Percentiles rank a stretch among this genome's conserved stretches.
Evolutionary conservation across 1,140 invertebrate species (phyloP).

Genomic region (Cataglyphis hispanica): DNA sequence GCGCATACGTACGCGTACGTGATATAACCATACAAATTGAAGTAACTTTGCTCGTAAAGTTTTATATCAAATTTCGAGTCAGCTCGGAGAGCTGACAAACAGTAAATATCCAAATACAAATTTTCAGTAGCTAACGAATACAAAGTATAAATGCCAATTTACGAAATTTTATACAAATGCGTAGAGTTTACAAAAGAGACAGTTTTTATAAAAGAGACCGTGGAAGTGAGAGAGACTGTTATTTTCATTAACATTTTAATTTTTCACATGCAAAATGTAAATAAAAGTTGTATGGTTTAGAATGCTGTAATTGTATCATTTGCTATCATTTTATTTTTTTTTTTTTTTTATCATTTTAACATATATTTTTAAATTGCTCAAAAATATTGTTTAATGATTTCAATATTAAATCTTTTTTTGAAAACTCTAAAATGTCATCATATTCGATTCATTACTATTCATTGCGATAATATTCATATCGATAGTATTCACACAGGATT

Average conservation of each 20-base stretch:
- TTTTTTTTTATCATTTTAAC: neutral
- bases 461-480: slow-evolving; percentile 46
- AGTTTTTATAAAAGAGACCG: too few relatives aligned
- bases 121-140: slow-evolving; percentile 1
- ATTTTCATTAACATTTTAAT: too few relatives aligned
- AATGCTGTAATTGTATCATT: too few relatives aligned
- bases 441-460: slow-evolving; percentile 36
- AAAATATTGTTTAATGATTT: neutral
- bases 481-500: slow-evolving; percentile 37
- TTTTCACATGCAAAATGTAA: neutral
- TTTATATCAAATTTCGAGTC: slow-evolving; percentile 24
- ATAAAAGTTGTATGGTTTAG: neutral
- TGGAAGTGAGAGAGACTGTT: too few relatives aligned
- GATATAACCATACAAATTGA: neutral
- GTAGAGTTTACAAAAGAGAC: neutral
- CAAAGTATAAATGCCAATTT: neutral
- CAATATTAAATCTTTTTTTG: neutral
- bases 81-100: neutral
- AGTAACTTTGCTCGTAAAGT: slow-evolving; percentile 34
- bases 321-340: too few relatives aligned
- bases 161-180: neutral
- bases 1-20: neutral
- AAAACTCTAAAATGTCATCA: neutral
- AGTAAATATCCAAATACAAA: neutral
- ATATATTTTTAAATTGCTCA: neutral